phyloP scores from a whole-genome alignment of 1,140 invertebrate genomes.

The Bombus picipes region DNA sequence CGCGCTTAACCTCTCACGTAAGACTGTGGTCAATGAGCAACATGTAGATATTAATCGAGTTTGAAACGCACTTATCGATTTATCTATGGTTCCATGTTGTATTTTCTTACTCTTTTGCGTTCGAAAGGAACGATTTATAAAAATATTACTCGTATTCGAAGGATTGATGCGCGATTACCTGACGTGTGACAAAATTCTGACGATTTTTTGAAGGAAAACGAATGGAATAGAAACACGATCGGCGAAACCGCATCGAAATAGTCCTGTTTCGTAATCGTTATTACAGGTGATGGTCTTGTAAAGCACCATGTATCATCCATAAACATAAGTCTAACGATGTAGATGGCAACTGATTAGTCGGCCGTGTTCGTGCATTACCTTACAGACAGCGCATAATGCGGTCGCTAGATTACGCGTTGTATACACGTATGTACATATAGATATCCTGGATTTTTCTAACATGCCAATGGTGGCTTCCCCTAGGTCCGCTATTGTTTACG shows the following conservation, averaged over 20 bases:
- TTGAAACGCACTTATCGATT: too few species aligned
- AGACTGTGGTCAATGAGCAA: too few species aligned
- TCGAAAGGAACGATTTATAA: too few species aligned
- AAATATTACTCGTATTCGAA: too few species aligned
- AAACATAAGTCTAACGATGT: conserved; percentile 47
- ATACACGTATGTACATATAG: background rate
- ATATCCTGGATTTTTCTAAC: conserved; percentile 52
- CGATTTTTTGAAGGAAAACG: background rate
- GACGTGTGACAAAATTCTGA: too few species aligned
- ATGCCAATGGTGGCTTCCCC: conserved; percentile 33
- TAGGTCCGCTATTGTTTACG: conserved; percentile 61
- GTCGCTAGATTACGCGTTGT: conserved; percentile 23
- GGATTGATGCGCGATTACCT: too few species aligned
- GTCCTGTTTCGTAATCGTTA: conserved; percentile 47
- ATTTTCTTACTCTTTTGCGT: too few species aligned
- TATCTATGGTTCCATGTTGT: too few species aligned
- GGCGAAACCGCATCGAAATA: conserved; percentile 3
- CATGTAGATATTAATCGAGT: too few species aligned
- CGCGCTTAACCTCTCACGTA: too few species aligned
- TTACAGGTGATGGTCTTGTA: conserved; percentile 32
- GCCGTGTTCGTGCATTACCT: conserved; percentile 41
- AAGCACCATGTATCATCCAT: conserved; percentile 40
- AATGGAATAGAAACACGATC: background rate
- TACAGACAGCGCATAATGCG: conserved; percentile 24
- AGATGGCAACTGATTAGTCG: conserved; percentile 47